Percentiles rank a stretch among this genome's conserved stretches.
phyloP scores from a whole-genome alignment of 2,888 invertebrate species.

The Drosophila quinaria region DNA sequence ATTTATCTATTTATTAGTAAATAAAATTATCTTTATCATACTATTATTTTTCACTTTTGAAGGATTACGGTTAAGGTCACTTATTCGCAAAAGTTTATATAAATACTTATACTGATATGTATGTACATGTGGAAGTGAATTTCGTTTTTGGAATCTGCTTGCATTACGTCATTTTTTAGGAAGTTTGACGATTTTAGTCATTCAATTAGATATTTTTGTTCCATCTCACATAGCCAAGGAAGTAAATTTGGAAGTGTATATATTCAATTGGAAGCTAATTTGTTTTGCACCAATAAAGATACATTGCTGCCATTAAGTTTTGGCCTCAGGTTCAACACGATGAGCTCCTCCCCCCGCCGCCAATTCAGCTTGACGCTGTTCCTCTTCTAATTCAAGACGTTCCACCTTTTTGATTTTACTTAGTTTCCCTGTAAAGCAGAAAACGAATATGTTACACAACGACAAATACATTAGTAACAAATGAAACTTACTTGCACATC shows the following conservation, averaged over 20 bases:
- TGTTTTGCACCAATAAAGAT: constrained; percentile 46
- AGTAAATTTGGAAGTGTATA: constrained; percentile 67
- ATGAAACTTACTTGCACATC: constrained; percentile 91
- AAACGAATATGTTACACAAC: constrained; percentile 8
- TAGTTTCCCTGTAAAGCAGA: constrained; percentile 87
- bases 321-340: constrained; percentile 64
- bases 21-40: constrained; percentile 23
- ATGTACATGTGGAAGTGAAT: constrained; percentile 56
- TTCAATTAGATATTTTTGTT: constrained; percentile 19
- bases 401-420: constrained; percentile 88
- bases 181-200: constrained; percentile 62
- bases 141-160: constrained; percentile 21
- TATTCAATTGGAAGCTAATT: constrained; percentile 58
- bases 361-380: constrained; percentile 85
- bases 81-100: constrained; percentile 49
- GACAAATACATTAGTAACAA: background rate
- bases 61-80: constrained; percentile 35
- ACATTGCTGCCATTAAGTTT: constrained; percentile 52
- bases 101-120: constrained; percentile 49
- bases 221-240: constrained; percentile 49
- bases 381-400: constrained; percentile 86
- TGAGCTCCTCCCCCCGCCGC: constrained; percentile 84
- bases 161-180: constrained; percentile 28
- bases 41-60: constrained; percentile 20
- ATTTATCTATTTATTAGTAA: constrained; percentile 24